Conservation (phyloP, 2,888 invertebrate genomes). For the Cryptocephalus moraei region DNA sequence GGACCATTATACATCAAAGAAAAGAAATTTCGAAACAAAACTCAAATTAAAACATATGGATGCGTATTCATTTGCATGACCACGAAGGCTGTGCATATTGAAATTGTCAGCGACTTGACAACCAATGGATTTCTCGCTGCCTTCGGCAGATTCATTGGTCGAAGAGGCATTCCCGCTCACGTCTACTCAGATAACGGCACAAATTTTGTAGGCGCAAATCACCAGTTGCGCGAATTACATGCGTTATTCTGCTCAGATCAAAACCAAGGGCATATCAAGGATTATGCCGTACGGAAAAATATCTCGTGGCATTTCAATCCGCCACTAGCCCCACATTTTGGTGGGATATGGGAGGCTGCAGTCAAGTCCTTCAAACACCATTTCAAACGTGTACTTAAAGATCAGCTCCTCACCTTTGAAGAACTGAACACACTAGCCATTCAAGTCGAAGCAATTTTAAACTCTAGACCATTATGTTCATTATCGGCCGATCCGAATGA, state of each 20-base stretch:
- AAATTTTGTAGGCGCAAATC: slow-evolving; percentile 5
- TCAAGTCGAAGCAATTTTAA: slow-evolving; percentile 25
- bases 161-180: not conserved
- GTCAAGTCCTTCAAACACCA: slow-evolving; percentile 5
- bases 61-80: not conserved
- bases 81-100: not conserved
- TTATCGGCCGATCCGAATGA: slow-evolving; percentile 20
- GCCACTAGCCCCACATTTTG: slow-evolving; percentile 5
- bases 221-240: not conserved
- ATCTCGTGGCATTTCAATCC: slow-evolving; percentile 8
- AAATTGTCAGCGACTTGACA: not conserved
- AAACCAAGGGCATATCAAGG: not conserved
- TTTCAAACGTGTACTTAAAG: slow-evolving; percentile 3
- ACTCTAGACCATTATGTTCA: slow-evolving; percentile 24
- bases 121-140: not conserved
- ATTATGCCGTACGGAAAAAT: not conserved
- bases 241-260: not conserved
- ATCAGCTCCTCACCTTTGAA: slow-evolving; percentile 6
- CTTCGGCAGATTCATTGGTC: not conserved
- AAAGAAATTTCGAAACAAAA: not conserved
- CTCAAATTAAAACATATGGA: not conserved
- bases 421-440: slow-evolving; percentile 11
- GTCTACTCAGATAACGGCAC: slow-evolving; percentile 5
- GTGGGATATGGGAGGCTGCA: slow-evolving; percentile 7
- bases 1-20: not conserved